Conservation (phyloP, 23 tunicate genomes). For the Oikopleura vanhoeffeni region DNA sequence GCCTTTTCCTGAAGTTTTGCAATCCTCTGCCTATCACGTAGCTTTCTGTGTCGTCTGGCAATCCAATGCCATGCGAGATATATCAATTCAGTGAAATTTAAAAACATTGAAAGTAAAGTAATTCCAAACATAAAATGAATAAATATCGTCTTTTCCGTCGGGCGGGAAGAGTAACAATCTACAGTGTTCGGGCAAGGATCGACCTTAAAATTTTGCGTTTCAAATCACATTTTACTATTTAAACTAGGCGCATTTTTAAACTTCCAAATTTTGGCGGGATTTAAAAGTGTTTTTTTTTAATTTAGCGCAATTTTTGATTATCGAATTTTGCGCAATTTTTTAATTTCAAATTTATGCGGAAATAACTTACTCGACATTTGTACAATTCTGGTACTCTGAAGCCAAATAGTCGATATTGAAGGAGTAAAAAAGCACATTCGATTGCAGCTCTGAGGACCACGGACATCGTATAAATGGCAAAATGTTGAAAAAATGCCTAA, state of each 20-base stretch:
- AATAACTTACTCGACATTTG: slow-evolving; percentile 13
- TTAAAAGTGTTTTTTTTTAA: too few relatives aligned
- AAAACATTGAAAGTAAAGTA: slow-evolving; percentile 38
- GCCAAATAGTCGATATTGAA: slow-evolving; percentile 29
- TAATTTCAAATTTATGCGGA: too few relatives aligned
- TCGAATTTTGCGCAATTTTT: too few relatives aligned
- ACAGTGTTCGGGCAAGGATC: slow-evolving; percentile 75
- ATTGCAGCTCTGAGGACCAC: slow-evolving; percentile 53
- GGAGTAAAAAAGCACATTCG: slow-evolving; percentile 55
- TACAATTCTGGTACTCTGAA: slow-evolving; percentile 13
- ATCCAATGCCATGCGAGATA: slow-evolving; percentile 15
- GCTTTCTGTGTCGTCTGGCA: not conserved
- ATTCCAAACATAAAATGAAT: slow-evolving; percentile 84
- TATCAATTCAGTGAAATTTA: slow-evolving; percentile 34
- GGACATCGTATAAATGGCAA: slow-evolving; percentile 47
- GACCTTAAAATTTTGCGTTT: not conserved
- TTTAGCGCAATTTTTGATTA: too few relatives aligned
- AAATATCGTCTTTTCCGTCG: slow-evolving; percentile 98
- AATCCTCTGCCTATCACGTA: not conserved
- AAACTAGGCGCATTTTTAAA: too few relatives aligned
- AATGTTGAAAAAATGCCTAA: slow-evolving; percentile 44
- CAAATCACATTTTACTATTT: not conserved
- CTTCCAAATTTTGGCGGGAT: not conserved
- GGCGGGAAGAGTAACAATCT: slow-evolving; percentile 90
- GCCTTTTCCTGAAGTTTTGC: slow-evolving; percentile 7